A percentile compares a stretch with the other conserved stretches of the same genome.
Conservation (phyloP, 1,140 invertebrate species). For the Apis florea region DNA sequence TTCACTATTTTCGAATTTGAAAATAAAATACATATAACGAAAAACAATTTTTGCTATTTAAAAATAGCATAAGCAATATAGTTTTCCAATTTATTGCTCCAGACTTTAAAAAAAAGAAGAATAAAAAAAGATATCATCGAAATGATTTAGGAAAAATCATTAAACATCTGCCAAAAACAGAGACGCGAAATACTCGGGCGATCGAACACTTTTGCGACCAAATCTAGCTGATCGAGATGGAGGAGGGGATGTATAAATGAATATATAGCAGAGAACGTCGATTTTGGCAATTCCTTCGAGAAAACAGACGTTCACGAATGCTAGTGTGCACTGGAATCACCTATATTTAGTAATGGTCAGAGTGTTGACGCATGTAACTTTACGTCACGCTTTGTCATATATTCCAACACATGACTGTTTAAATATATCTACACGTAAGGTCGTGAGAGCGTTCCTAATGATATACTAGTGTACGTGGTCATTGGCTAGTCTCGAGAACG, state of each 20-base stretch:
- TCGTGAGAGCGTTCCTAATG: slow-evolving; percentile 11
- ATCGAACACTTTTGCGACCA: too few species aligned
- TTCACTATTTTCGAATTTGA: too few species aligned
- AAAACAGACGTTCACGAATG: not conserved
- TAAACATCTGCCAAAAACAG: too few species aligned
- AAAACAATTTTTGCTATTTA: too few species aligned
- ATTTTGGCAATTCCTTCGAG: not conserved
- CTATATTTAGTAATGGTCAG: slow-evolving; percentile 7
- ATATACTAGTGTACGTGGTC: not conserved
- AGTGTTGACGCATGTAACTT: slow-evolving; percentile 23
- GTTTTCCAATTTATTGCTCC: too few species aligned
- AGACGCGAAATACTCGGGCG: too few species aligned
- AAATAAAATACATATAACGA: too few species aligned
- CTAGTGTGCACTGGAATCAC: slow-evolving; percentile 3
- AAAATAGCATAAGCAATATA: too few species aligned
- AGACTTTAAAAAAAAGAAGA: too few species aligned
- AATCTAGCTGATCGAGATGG: not conserved
- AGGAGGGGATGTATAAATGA: not conserved
- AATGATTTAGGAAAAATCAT: too few species aligned
- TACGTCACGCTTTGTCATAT: slow-evolving; percentile 5
- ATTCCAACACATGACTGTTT: not conserved
- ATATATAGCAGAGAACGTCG: not conserved
- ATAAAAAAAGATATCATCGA: too few species aligned
- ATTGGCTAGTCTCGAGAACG: slow-evolving; percentile 10
- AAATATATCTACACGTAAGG: slow-evolving; percentile 23